These are phyloP conservation scores for Promerops cafer DNA, from an alignment of 2,113 vertebrate genomes.

Conservation along the genomic window DNA sequence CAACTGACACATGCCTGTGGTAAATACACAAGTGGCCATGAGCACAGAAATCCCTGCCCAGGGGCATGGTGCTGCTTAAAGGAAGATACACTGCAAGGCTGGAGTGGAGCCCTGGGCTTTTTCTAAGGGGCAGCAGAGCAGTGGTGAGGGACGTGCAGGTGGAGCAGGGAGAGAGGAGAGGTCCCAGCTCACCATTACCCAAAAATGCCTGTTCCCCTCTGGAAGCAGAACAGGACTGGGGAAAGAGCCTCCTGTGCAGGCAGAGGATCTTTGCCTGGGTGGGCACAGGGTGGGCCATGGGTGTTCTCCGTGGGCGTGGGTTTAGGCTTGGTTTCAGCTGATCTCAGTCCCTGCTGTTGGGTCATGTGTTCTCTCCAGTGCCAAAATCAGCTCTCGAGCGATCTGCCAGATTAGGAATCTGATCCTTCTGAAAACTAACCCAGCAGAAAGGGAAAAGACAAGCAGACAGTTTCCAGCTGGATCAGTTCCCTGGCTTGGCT, in stretches of 20 bases:
- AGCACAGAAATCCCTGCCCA: not conserved
- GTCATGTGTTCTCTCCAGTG: not conserved
- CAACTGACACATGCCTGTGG: not conserved
- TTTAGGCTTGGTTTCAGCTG: not conserved
- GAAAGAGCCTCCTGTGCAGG: not conserved
- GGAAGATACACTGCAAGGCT: not conserved
- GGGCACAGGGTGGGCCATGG: not conserved
- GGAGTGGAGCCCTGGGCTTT: not conserved
- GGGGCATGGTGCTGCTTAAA: not conserved
- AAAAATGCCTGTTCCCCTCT: not conserved
- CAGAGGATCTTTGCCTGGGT: not conserved
- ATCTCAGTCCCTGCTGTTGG: not conserved
- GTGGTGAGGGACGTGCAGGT: not conserved
- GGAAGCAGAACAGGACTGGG: not conserved
- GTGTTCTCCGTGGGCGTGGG: not conserved
- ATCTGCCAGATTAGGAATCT: constrained; percentile 59
- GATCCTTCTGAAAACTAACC: constrained; percentile 49
- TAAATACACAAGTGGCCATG: not conserved
- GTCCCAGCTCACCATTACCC: not conserved
- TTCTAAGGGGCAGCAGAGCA: not conserved
- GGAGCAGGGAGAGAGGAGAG: not conserved
- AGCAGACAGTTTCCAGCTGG: constrained; percentile 41
- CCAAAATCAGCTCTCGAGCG: constrained; percentile 40
- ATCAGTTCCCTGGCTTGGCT: constrained; percentile 33
- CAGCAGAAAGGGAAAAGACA: constrained; percentile 51